Evolutionary conservation across 2,888 invertebrate genomes (phyloP).

Genomic region (Leucophenga montana): DNA sequence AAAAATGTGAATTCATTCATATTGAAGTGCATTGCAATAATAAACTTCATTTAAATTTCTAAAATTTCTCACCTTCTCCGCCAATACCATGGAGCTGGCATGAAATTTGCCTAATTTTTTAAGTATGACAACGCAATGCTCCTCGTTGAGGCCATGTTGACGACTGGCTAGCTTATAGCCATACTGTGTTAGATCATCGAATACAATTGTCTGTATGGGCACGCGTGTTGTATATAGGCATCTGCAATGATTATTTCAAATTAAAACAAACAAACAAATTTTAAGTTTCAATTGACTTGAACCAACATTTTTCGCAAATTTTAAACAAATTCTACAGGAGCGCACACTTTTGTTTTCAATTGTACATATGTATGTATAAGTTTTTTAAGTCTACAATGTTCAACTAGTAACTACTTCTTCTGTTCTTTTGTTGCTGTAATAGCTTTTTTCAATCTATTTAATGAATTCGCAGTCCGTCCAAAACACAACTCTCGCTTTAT

Average conservation of each 20-base stretch:
- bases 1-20: background rate
- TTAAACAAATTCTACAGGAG: too few species aligned
- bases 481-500: too few species aligned
- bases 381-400: too few species aligned
- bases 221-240: constrained; percentile 67
- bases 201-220: constrained; percentile 70
- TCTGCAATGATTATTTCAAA: constrained; percentile 48
- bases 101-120: constrained; percentile 76
- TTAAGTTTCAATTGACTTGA: background rate
- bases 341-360: too few species aligned
- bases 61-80: constrained; percentile 74
- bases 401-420: too few species aligned
- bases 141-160: constrained; percentile 75
- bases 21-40: too few species aligned
- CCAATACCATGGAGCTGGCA: constrained; percentile 75
- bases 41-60: too few species aligned
- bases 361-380: too few species aligned
- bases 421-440: too few species aligned
- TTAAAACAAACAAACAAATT: background rate
- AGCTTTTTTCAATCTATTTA: too few species aligned
- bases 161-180: constrained; percentile 76
- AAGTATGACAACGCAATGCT: constrained; percentile 74
- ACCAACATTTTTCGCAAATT: too few species aligned
- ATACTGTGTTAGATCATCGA: constrained; percentile 73
- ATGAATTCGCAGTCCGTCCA: too few species aligned